Evolutionary conservation across 2,888 invertebrate genomes (phyloP).

Genomic region (Lacanobia oleracea): DNA sequence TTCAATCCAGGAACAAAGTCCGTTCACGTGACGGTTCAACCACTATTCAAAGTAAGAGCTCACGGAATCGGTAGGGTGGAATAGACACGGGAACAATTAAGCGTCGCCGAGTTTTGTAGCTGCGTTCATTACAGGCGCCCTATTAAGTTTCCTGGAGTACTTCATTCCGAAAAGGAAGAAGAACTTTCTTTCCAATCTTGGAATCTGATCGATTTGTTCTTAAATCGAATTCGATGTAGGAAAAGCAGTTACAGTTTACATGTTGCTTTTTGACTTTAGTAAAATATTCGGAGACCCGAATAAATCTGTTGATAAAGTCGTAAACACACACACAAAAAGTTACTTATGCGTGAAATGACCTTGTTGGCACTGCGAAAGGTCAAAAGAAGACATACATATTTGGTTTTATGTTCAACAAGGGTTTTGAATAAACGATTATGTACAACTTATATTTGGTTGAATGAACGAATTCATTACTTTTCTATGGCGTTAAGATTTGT

Average conservation of each 20-base stretch:
- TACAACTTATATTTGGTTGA: background rate
- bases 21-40: constrained; percentile 3
- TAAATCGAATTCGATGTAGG: background rate
- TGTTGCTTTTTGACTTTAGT: background rate
- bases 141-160: constrained; percentile 26
- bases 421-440: background rate
- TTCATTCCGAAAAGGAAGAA: constrained; percentile 26
- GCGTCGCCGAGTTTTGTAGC: constrained; percentile 32
- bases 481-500: background rate
- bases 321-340: background rate
- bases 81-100: constrained; percentile 44
- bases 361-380: constrained; percentile 8
- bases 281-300: background rate
- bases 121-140: constrained; percentile 21
- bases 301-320: constrained; percentile 11
- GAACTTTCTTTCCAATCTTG: constrained; percentile 25
- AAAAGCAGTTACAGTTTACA: background rate
- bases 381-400: background rate
- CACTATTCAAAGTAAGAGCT: constrained; percentile 13
- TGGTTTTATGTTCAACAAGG: background rate
- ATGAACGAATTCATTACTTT: background rate
- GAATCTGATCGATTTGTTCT: background rate
- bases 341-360: background rate
- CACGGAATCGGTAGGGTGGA: constrained; percentile 10
- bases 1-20: background rate